Evolutionary conservation across 1,140 invertebrate species (phyloP).

Genomic region (Drosophila ambigua): DNA sequence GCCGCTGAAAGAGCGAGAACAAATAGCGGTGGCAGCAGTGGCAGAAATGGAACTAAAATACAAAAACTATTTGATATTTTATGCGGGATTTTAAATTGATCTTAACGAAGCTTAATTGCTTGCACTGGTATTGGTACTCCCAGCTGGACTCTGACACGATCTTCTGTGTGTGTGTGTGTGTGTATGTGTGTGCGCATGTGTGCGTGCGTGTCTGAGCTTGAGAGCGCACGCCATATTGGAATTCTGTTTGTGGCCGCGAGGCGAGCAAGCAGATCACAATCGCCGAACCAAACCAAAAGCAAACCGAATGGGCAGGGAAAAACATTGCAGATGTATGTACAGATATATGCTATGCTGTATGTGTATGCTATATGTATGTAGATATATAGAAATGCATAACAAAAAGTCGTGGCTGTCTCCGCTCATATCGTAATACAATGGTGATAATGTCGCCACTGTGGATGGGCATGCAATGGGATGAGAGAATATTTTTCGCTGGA

Average conservation of each 20-base stretch:
- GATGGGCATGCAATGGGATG: constrained; percentile 9
- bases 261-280: constrained; percentile 55
- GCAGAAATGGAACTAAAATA: constrained; percentile 77
- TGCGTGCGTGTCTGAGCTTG: constrained; percentile 21
- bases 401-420: constrained; percentile 37
- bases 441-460: constrained; percentile 54
- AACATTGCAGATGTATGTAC: constrained; percentile 5
- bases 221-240: constrained; percentile 71
- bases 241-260: constrained; percentile 56
- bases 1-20: constrained; percentile 49
- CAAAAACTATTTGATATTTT: constrained; percentile 82
- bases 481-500: constrained; percentile 32
- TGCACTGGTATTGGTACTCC: constrained; percentile 68
- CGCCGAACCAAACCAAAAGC: constrained; percentile 31
- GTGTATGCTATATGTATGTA: background rate
- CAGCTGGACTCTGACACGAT: constrained; percentile 62
- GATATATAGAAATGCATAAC: constrained; percentile 39
- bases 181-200: constrained; percentile 1
- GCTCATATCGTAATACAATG: constrained; percentile 73
- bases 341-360: constrained; percentile 5
- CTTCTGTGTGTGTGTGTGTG: constrained; percentile 10
- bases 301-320: constrained; percentile 19
- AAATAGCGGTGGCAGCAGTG: constrained; percentile 47
- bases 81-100: constrained; percentile 84
- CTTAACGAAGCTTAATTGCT: constrained; percentile 84